Base-by-base conservation (phyloP, 2,113 vertebrate genomes). In the Mionectes macconnelli region DNA sequence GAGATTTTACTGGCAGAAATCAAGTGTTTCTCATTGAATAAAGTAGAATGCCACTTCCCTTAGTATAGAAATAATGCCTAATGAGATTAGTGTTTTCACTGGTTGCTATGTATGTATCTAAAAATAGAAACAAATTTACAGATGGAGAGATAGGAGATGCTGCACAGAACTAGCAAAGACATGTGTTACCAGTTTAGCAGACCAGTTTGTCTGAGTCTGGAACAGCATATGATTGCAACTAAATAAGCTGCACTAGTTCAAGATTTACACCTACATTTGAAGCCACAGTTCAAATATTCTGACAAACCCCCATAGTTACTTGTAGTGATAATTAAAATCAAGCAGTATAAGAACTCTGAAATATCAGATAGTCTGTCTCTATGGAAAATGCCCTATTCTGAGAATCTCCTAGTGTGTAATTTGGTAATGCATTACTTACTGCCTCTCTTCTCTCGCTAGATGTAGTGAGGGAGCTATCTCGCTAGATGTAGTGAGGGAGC, bases 51-150 rank as follows among this genome's bases (percentile, higher is more conserved):
- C 21, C 31, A 22, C 70, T 77, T 87, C 40, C 18, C 31, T 83
- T 53, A 59, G 69, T 87, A 42, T 3, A 80, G 53, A 87, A 85
- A 42, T 42, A 74, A 44, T 47, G 35, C 45, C 50, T 85, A 55
- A 11, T 72, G 22, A 30, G 23, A 73, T 72, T 70, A 62, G 33
- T 66, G 62, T 77, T 87, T 87, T 90, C 50, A 55, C 55, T 85
- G 57, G 82, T 50, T 74, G 42, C 45, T 66, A 56, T 23, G 12
- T 74, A 50, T 66, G 9, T 45, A 68, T 69, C 63, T 84, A 96
- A 93, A 91, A 93, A 89, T 60, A 91, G 85, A 76, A 80, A 25
- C 40, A 68, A 80, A 73, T 91, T 59, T 88, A 27, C 24, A 78
- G 53, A 45, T 59, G 22, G 67, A 70, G 25, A 52, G 31, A 52